Evolutionary conservation across 1,140 invertebrate genomes (phyloP).

Genomic region (Dinothrombium tinctorium): DNA sequence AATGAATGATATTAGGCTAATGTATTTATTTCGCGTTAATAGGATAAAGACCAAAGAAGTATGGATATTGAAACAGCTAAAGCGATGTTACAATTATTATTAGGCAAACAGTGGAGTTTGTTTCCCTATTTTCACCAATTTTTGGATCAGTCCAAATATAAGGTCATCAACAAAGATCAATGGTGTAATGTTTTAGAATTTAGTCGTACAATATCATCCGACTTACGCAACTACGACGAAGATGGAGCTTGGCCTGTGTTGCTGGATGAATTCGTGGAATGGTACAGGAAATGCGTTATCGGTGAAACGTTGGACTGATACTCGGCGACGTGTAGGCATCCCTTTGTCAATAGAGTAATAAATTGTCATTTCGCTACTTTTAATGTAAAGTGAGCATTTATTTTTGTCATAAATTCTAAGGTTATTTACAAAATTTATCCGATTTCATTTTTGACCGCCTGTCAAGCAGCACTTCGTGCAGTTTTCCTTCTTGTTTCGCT

Average conservation of each 20-base stretch:
- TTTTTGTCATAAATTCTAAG: not conserved
- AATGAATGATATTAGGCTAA: no score
- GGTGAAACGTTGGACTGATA: no score
- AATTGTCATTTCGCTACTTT: slow-evolving; percentile 90
- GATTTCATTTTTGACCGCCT: slow-evolving; percentile 79
- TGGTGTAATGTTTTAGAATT: slow-evolving; percentile 95
- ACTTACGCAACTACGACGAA: slow-evolving; percentile 92
- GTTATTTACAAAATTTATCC: slow-evolving; percentile 81
- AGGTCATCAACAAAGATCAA: slow-evolving; percentile 91
- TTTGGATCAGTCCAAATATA: slow-evolving; percentile 65
- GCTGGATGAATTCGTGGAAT: slow-evolving; percentile 97
- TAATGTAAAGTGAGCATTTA: no score
- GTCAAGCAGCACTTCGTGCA: slow-evolving; percentile 72
- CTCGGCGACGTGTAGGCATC: no score
- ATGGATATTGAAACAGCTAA: slow-evolving; percentile 75
- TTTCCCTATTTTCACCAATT: slow-evolving; percentile 59
- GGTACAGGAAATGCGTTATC: no score
- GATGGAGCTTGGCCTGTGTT: slow-evolving; percentile 97
- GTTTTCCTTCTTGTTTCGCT: slow-evolving; percentile 49
- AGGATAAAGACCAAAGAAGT: slow-evolving; percentile 77
- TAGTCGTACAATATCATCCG: slow-evolving; percentile 79
- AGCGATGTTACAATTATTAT: slow-evolving; percentile 57
- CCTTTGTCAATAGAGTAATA: slow-evolving; percentile 84
- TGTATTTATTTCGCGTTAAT: slow-evolving; percentile 24
- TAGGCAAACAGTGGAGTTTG: slow-evolving; percentile 58